phyloP scores from a whole-genome alignment of 2,797 vertebrate species.

The Zalophus californianus region DNA sequence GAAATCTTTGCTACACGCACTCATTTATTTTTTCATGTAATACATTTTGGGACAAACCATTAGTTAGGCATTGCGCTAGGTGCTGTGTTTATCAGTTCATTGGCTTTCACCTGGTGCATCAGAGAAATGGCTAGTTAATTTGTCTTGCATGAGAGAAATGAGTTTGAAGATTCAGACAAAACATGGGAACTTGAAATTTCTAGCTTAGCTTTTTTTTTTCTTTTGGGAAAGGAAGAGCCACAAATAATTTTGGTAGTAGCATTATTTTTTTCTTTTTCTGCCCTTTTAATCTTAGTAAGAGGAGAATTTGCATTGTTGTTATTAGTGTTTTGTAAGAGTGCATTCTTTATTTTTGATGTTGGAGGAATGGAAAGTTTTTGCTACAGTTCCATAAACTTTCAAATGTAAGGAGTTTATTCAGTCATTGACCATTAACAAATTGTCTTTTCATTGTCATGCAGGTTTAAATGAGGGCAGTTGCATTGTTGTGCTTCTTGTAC shows the following conservation, averaged over 20 bases:
- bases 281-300: background rate
- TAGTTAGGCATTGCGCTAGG: background rate
- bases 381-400: background rate
- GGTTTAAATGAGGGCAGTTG: background rate
- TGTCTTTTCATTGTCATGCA: background rate
- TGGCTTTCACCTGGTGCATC: background rate
- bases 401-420: background rate
- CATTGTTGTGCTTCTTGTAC: background rate
- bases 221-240: background rate
- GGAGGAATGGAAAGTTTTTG: background rate
- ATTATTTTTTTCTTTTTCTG: background rate
- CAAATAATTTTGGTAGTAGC: background rate
- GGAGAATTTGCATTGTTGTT: background rate
- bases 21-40: background rate
- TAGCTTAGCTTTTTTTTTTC: background rate
- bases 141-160: background rate
- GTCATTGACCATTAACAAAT: background rate
- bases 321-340: background rate
- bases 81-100: background rate
- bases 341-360: background rate
- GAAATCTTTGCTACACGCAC: background rate
- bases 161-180: background rate
- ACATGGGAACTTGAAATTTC: background rate
- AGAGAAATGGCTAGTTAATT: background rate
- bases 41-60: background rate